These are phyloP conservation scores for Notodromas monacha DNA, from an alignment of 2,888 invertebrate species.

Conservation along the genomic window DNA sequence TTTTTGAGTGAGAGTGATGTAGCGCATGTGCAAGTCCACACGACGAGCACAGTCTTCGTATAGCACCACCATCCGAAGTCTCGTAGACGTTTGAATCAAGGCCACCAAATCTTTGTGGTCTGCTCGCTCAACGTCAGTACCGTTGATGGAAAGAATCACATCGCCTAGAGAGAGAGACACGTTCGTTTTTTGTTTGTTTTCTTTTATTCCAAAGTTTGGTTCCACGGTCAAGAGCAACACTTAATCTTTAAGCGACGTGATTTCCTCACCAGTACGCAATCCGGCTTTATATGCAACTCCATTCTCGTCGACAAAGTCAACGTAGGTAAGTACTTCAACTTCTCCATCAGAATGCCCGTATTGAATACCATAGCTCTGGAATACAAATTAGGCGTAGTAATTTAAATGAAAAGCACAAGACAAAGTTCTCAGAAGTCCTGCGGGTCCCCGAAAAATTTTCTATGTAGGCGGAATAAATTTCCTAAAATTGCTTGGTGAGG, in stretches of 20 bases:
- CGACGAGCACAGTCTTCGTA: slow-evolving; percentile 74
- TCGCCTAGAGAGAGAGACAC: slow-evolving; percentile 27
- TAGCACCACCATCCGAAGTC: slow-evolving; percentile 79
- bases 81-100: slow-evolving; percentile 52
- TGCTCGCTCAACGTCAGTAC: slow-evolving; percentile 74
- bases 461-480: no score
- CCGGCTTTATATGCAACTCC: slow-evolving; percentile 73
- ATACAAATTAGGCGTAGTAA: slow-evolving; percentile 9
- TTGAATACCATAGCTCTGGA: slow-evolving; percentile 73
- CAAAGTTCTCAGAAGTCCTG: slow-evolving; percentile 7
- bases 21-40: slow-evolving; percentile 68
- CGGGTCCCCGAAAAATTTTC: no score
- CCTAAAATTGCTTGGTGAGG: no score
- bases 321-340: slow-evolving; percentile 83
- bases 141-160: slow-evolving; percentile 79
- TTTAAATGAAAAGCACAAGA: slow-evolving; percentile 6
- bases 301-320: slow-evolving; percentile 72
- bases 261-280: slow-evolving; percentile 44
- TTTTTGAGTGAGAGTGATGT: slow-evolving; percentile 52
- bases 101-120: slow-evolving; percentile 72
- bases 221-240: no score
- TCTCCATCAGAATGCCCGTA: slow-evolving; percentile 39
- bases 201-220: slow-evolving; percentile 2
- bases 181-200: slow-evolving; percentile 1
- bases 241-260: no score